Base-by-base conservation (phyloP, 2,113 vertebrate genomes). In the Vidua chalybeata region DNA sequence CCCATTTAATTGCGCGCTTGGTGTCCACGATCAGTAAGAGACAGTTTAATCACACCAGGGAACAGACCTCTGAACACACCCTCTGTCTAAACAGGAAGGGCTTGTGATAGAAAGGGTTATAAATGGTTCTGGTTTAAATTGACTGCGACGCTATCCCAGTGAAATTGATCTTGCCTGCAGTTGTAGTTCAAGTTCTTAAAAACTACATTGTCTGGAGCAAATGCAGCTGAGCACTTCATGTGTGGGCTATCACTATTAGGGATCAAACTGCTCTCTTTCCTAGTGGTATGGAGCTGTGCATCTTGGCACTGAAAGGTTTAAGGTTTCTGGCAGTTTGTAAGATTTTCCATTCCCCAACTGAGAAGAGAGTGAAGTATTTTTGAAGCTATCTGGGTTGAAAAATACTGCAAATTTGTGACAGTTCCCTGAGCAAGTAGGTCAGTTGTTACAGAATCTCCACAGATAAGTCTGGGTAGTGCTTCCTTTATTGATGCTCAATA, bases 181-280 rank as follows among this genome's bases (percentile, higher is more conserved):
- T 22, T 41, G 13, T 10, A 9, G 21, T 39, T 69, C 21, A 66
- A 8, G 10, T 54, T 39, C 26, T 43, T 30, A 11, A 41, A 61
- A 68, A 18, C 13, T n/a, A 13, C 18, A 10, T 7, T 9, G 30
- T 2, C 33, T 19, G 24, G 22, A 48, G 58, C 45, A 75, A 45
- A 37, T 16, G 31, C 37, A 28, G 10, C 33, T 3, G 30, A 35
- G 12, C 4, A 0, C 28, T 28, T 2, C 6, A 16, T 1, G 0
- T 59, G 27, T 8, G 4, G 13, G 27, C 11, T 27, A 8, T 33
- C 4, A 3, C 13, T 19, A 0, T 3, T 18, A 8, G 19, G 22
- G 13, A 4, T 59, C 14, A 18, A 23, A 4, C 15, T 18, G 8
- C 11, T 11, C 5, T 11, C 11, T 64, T 20, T 28, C 13, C 4